phyloP scores from a whole-genome alignment of 2,888 invertebrate genomes.

The Megastigmus dorsalis region DNA sequence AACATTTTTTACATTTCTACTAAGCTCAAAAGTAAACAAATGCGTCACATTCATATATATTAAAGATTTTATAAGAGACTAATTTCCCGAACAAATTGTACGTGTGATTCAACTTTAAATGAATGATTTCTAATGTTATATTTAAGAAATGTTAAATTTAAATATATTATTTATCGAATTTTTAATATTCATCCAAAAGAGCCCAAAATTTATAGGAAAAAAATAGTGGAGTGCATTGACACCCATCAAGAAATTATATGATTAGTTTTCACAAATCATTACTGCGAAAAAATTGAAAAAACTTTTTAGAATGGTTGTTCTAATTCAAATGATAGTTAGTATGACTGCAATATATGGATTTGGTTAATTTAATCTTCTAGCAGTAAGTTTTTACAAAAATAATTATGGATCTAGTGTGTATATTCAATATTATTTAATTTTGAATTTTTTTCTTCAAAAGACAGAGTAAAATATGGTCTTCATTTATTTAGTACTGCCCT shows the following conservation, averaged over 20 bases:
- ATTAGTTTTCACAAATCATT: not conserved
- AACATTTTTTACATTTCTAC: too few relatives aligned
- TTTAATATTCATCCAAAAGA: too few relatives aligned
- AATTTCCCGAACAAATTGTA: too few relatives aligned
- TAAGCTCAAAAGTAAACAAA: too few relatives aligned
- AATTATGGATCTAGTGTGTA: not conserved
- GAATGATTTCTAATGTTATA: too few relatives aligned
- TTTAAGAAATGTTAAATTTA: too few relatives aligned
- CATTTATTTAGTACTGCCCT: conserved; percentile 41
- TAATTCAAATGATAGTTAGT: conserved; percentile 47
- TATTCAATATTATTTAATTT: not conserved
- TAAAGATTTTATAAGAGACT: too few relatives aligned
- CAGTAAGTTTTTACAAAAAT: not conserved
- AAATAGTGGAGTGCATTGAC: not conserved
- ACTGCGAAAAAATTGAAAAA: conserved; percentile 41
- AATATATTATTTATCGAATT: too few relatives aligned
- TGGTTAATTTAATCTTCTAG: conserved; percentile 38
- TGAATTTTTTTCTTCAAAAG: not conserved
- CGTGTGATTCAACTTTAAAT: too few relatives aligned
- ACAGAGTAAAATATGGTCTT: conserved; percentile 17
- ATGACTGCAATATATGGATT: conserved; percentile 50
- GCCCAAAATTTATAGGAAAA: too few relatives aligned
- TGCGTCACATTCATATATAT: too few relatives aligned
- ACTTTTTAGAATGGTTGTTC: conserved; percentile 40
- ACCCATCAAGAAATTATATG: conserved; percentile 20